Evolutionary conservation across 2,797 vertebrate genomes (phyloP).

Genomic region (Sebastes miniatus): DNA sequence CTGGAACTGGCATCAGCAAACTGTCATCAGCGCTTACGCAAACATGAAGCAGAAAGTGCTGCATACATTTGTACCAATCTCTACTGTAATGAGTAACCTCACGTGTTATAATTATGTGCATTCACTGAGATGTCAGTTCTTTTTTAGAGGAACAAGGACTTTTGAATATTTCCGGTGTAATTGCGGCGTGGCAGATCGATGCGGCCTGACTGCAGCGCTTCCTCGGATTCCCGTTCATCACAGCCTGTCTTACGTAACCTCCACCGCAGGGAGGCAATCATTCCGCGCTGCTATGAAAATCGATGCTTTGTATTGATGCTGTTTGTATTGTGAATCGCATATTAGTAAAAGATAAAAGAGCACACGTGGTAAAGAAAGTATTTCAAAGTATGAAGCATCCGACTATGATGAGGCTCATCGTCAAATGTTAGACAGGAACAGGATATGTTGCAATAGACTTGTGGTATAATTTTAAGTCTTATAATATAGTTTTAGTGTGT

Average conservation of each 20-base stretch:
- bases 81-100: slow-evolving; percentile 7
- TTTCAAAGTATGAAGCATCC: neutral
- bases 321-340: slow-evolving; percentile 18
- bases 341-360: neutral
- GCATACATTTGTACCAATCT: neutral
- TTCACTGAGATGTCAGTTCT: slow-evolving; percentile 6
- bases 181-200: slow-evolving; percentile 39
- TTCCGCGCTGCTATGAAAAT: slow-evolving; percentile 31
- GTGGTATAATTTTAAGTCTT: neutral
- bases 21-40: neutral
- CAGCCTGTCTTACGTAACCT: slow-evolving; percentile 57
- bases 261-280: slow-evolving; percentile 52
- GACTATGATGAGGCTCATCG: neutral
- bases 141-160: neutral
- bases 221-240: slow-evolving; percentile 37
- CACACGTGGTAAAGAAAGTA: neutral
- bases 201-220: slow-evolving; percentile 22
- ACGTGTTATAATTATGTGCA: slow-evolving; percentile 16
- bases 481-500: neutral
- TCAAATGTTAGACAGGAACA: neutral
- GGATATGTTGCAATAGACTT: neutral
- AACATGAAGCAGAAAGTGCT: neutral
- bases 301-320: slow-evolving; percentile 43
- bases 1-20: neutral
- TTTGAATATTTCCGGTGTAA: slow-evolving; percentile 20